Percentiles rank a stretch among this genome's conserved stretches.
Evolutionary conservation across 2,888 invertebrate species (phyloP).

Genomic region (Helleia helle): DNA sequence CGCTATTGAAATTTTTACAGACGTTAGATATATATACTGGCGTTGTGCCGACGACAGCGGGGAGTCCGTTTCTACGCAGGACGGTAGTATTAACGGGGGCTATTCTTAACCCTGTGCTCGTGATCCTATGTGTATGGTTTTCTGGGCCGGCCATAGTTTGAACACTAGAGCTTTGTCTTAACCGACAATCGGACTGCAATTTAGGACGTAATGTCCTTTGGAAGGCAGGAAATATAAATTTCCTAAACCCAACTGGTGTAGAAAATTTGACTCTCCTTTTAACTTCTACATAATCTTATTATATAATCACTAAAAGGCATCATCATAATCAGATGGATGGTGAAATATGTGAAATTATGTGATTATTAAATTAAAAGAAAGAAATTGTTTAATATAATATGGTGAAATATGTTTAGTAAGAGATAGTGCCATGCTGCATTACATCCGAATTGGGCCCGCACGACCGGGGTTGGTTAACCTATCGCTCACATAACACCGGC

Average conservation of each 20-base stretch:
- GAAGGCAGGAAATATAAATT: not conserved
- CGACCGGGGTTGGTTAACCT: too few relatives aligned
- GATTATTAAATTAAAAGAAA: too few relatives aligned
- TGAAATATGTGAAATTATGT: too few relatives aligned
- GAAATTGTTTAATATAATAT: too few relatives aligned
- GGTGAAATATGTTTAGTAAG: too few relatives aligned
- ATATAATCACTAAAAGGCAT: too few relatives aligned
- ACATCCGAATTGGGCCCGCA: too few relatives aligned
- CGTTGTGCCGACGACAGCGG: not conserved
- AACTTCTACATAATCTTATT: too few relatives aligned
- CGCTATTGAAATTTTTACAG: conserved; percentile 6
- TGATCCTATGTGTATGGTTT: conserved; percentile 1
- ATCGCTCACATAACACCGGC: too few relatives aligned
- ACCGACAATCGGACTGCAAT: not conserved
- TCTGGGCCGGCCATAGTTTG: conserved; percentile 1
- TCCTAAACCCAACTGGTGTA: conserved; percentile 10
- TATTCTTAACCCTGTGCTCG: conserved; percentile 12
- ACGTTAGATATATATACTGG: conserved; percentile 9
- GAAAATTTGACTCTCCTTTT: conserved; percentile 8
- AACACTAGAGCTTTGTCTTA: conserved; percentile 1
- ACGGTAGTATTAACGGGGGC: conserved; percentile 12
- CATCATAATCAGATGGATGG: too few relatives aligned
- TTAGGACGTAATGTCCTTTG: conserved; percentile 7
- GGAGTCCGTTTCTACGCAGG: conserved; percentile 17
- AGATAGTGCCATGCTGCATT: too few relatives aligned